Evolutionary conservation across 2,797 vertebrate species (phyloP).

Genomic region (Coluber constrictor): DNA sequence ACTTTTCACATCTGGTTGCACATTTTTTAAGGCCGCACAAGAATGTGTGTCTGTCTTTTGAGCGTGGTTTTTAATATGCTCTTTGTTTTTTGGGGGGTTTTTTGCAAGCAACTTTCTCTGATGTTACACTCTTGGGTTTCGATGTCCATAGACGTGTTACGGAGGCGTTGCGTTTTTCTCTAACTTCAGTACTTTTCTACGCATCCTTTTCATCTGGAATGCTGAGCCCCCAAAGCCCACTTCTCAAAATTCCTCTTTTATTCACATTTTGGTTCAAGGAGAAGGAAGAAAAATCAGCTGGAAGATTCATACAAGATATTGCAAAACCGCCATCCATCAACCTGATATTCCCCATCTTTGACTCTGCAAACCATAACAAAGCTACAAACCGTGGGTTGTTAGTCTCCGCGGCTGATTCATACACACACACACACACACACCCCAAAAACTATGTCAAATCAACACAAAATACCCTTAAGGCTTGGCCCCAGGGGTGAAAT

Average conservation of each 20-base stretch:
- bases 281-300: not conserved
- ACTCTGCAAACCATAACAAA: not conserved
- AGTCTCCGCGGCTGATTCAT: not conserved
- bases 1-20: not conserved
- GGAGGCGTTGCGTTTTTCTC: not conserved
- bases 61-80: not conserved
- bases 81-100: too few relatives aligned
- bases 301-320: not conserved
- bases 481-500: too few relatives aligned
- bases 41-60: not conserved
- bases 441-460: not conserved
- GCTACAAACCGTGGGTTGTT: not conserved
- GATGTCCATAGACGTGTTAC: not conserved
- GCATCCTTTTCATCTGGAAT: not conserved
- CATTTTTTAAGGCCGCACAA: not conserved
- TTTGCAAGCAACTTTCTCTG: not conserved
- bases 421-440: not conserved
- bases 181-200: not conserved
- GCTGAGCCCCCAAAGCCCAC: not conserved
- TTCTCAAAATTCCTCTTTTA: not conserved
- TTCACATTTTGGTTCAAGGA: not conserved
- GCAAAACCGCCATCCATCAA: not conserved
- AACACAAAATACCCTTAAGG: not conserved
- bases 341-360: not conserved
- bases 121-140: too few relatives aligned